Evolutionary conservation across 1,140 invertebrate genomes (phyloP).

Genomic region (Lordiphosa stackelbergi): DNA sequence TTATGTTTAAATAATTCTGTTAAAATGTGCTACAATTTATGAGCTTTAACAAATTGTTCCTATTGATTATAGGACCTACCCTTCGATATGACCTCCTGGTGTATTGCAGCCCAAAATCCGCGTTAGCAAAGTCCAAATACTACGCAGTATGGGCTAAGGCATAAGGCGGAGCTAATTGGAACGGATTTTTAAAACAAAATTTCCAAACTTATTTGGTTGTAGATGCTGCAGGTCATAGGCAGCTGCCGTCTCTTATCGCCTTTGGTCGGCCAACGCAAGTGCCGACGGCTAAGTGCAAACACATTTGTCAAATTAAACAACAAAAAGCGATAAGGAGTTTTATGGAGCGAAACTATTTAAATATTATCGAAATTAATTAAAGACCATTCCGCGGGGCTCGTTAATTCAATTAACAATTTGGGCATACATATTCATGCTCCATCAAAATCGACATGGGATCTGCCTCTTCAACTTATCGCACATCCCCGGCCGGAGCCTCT

Average conservation of each 20-base stretch:
- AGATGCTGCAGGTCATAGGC: too few relatives aligned
- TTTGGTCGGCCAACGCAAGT: conserved; percentile 17
- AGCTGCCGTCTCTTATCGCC: not conserved
- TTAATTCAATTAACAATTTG: conserved; percentile 69
- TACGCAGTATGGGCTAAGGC: too few relatives aligned
- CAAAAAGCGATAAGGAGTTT: conserved; percentile 13
- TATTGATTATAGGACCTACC: too few relatives aligned
- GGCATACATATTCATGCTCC: conserved; percentile 68
- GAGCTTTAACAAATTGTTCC: too few relatives aligned
- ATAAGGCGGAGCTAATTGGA: too few relatives aligned
- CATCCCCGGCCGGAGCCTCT: conserved; percentile 4
- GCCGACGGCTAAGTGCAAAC: conserved; percentile 23
- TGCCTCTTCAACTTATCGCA: conserved; percentile 15
- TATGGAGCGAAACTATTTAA: conserved; percentile 1
- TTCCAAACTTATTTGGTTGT: too few relatives aligned
- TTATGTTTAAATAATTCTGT: too few relatives aligned
- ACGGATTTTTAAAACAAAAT: too few relatives aligned
- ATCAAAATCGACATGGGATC: conserved; percentile 39
- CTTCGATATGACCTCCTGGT: too few relatives aligned
- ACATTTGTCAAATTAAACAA: conserved; percentile 36
- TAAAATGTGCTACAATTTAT: too few relatives aligned
- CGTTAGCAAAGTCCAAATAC: too few relatives aligned
- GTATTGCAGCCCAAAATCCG: too few relatives aligned
- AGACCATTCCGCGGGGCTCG: conserved; percentile 45
- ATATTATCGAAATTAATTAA: conserved; percentile 50